A percentile compares a stretch with the other conserved stretches of the same genome.
Conservation (phyloP, 1,140 invertebrate genomes). For the Pseudomyrmex dendroicus region DNA sequence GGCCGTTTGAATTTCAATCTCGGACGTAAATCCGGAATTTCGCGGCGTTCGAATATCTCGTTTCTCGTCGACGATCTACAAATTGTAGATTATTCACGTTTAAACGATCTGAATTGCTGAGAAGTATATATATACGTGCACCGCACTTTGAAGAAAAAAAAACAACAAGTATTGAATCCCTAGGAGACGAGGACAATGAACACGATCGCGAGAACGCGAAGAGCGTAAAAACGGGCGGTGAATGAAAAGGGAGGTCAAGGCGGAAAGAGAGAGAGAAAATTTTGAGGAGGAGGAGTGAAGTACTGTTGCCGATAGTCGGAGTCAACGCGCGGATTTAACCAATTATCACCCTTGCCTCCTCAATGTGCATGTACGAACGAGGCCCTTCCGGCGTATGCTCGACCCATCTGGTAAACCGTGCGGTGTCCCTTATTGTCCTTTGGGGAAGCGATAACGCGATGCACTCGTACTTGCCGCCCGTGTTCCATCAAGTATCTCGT, state of each 20-base stretch:
- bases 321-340: conserved; percentile 73
- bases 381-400: conserved; percentile 67
- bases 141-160: neutral
- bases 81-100: neutral
- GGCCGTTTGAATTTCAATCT: conserved; percentile 25
- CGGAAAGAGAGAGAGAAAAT: conserved; percentile 46
- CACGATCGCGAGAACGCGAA: conserved; percentile 5
- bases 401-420: conserved; percentile 50
- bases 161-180: conserved; percentile 7
- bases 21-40: neutral
- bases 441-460: conserved; percentile 35
- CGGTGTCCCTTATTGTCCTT: conserved; percentile 57
- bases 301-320: conserved; percentile 67
- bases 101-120: neutral
- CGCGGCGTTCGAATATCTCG: neutral
- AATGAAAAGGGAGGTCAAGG: conserved; percentile 16
- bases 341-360: conserved; percentile 70
- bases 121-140: neutral
- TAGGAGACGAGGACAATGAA: conserved; percentile 36
- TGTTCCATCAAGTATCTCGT: neutral
- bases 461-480: neutral
- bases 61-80: no score
- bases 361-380: conserved; percentile 62
- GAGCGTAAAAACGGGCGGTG: neutral
- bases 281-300: conserved; percentile 49